Percentiles rank a stretch among this genome's conserved stretches.
phyloP scores from a whole-genome alignment of 2,113 vertebrate species.

The Ceyx cyanopectus region DNA sequence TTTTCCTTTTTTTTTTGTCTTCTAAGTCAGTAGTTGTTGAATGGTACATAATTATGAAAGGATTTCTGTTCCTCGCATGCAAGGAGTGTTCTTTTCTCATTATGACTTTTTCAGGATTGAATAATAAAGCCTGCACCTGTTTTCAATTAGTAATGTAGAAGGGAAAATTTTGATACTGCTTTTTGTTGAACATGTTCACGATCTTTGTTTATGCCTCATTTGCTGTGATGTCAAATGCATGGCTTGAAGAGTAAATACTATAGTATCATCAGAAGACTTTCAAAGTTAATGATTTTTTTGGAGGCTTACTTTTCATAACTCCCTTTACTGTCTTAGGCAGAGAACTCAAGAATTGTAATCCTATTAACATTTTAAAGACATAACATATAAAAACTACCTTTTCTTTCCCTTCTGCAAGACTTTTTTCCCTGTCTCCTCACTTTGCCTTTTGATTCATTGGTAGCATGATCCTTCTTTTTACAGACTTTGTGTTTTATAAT shows the following conservation, averaged over 20 bases:
- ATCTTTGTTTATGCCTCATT: constrained; percentile 82
- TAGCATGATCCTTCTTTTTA: not conserved
- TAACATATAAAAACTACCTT: constrained; percentile 8
- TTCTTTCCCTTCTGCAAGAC: not conserved
- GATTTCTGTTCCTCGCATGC: constrained; percentile 79
- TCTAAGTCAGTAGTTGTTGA: constrained; percentile 79
- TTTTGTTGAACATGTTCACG: constrained; percentile 79
- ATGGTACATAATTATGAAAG: constrained; percentile 85
- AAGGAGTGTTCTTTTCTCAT: constrained; percentile 83
- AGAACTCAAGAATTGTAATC: constrained; percentile 50
- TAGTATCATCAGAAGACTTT: constrained; percentile 77
- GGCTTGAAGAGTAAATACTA: constrained; percentile 76
- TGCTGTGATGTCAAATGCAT: constrained; percentile 79
- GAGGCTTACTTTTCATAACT: constrained; percentile 72
- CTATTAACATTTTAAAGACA: constrained; percentile 69
- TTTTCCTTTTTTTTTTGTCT: constrained; percentile 71
- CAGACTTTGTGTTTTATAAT: not conserved
- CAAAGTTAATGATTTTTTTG: constrained; percentile 72
- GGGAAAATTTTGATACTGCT: constrained; percentile 71
- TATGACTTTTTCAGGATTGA: constrained; percentile 84
- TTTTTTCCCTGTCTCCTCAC: not conserved
- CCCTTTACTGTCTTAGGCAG: constrained; percentile 39
- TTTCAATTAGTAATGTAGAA: constrained; percentile 79
- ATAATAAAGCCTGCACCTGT: constrained; percentile 85
- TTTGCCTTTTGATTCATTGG: not conserved